A percentile compares a stretch with the other conserved stretches of the same genome.
These are phyloP conservation scores for Geopemphigus sp. DNA, from an alignment of 1,140 invertebrate genomes.

Conservation along the genomic window DNA sequence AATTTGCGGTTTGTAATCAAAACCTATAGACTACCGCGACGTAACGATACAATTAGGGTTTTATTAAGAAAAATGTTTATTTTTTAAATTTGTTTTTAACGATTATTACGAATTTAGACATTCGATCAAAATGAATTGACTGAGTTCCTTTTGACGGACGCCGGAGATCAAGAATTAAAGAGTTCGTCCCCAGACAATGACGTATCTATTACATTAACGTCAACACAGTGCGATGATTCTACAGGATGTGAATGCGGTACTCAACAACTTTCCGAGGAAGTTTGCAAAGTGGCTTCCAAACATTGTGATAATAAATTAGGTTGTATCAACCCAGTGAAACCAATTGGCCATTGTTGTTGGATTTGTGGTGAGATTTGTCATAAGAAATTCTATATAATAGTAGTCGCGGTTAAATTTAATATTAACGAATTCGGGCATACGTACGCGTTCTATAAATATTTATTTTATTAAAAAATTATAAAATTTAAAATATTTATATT, in stretches of 20 bases:
- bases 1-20: too few species aligned
- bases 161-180: slow-evolving; percentile 25
- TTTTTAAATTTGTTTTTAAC: too few species aligned
- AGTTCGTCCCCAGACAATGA: slow-evolving; percentile 16
- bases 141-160: slow-evolving; percentile 24
- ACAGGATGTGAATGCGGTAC: slow-evolving; percentile 37
- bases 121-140: slow-evolving; percentile 20
- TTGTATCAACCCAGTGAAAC: slow-evolving; percentile 17
- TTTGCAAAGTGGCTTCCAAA: slow-evolving; percentile 4
- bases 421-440: too few species aligned
- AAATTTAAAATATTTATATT: too few species aligned
- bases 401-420: too few species aligned
- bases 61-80: too few species aligned
- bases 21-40: too few species aligned
- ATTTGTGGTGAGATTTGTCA: slow-evolving; percentile 24
- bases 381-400: background rate
- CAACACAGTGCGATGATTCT: background rate
- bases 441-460: too few species aligned
- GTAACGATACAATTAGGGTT: too few species aligned
- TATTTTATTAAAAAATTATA: too few species aligned
- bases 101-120: slow-evolving; percentile 9
- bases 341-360: slow-evolving; percentile 33
- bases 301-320: slow-evolving; percentile 17
- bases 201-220: slow-evolving; percentile 9
- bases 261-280: background rate